Evolutionary conservation across 2,797 vertebrate species (phyloP).

Genomic region (Sciurus carolinensis): DNA sequence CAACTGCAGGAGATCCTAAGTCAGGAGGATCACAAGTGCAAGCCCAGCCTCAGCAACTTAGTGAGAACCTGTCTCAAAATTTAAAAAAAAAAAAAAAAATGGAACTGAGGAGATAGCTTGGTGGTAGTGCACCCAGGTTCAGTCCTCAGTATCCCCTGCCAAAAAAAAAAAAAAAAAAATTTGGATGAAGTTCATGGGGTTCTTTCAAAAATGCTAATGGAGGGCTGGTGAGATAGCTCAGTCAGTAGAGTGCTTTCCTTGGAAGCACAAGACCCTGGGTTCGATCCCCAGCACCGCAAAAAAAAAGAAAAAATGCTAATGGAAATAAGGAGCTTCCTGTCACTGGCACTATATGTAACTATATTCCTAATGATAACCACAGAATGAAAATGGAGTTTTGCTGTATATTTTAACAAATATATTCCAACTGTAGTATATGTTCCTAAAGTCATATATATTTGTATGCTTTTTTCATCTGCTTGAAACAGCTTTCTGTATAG

Average conservation of each 20-base stretch:
- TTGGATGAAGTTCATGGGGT: not conserved
- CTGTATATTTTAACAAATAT: constrained; percentile 12
- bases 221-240: not conserved
- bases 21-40: too few relatives aligned
- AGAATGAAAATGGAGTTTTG: constrained; percentile 32
- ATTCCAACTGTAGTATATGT: not conserved
- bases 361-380: not conserved
- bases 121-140: too few relatives aligned
- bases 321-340: constrained; percentile 21
- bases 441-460: not conserved
- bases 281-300: too few relatives aligned
- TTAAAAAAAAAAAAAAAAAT: too few relatives aligned
- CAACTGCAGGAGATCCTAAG: too few relatives aligned
- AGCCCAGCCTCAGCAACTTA: too few relatives aligned
- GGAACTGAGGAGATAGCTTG: too few relatives aligned
- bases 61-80: too few relatives aligned
- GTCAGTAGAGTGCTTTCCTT: too few relatives aligned
- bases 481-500: not conserved
- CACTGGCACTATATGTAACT: not conserved
- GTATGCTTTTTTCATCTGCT: not conserved
- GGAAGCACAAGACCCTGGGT: too few relatives aligned
- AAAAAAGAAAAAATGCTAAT: not conserved
- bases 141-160: too few relatives aligned
- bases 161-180: too few relatives aligned
- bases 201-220: constrained; percentile 38